Conservation (phyloP, 2,113 vertebrate genomes). For the Cervus canadensis region DNA sequence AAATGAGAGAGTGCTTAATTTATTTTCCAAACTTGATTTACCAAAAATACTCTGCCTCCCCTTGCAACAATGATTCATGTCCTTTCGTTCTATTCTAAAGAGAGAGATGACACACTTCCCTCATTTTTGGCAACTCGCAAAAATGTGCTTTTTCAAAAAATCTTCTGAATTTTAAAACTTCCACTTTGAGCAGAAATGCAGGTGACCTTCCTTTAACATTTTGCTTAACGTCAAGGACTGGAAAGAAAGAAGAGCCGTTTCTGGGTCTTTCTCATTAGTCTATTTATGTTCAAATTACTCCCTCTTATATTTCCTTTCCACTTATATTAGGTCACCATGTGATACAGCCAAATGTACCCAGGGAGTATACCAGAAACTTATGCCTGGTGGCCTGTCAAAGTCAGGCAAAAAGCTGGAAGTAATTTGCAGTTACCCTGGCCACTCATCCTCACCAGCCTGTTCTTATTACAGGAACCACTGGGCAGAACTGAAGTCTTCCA, state of each 20-base stretch:
- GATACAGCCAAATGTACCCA: neutral
- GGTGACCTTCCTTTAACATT: neutral
- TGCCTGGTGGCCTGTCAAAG: slow-evolving; percentile 15
- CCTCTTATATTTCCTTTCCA: slow-evolving; percentile 19
- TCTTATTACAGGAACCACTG: slow-evolving; percentile 48
- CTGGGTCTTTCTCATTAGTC: slow-evolving; percentile 13
- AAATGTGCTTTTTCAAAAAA: neutral
- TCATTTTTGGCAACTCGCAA: neutral
- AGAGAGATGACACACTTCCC: neutral
- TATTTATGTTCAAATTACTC: neutral
- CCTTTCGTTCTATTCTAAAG: neutral
- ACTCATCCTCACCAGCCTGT: slow-evolving; percentile 26
- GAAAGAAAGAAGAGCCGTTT: neutral
- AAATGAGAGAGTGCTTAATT: neutral
- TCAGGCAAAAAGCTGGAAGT: slow-evolving; percentile 54
- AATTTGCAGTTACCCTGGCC: slow-evolving; percentile 39
- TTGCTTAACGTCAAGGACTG: neutral
- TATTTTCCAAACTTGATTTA: neutral
- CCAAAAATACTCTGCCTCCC: neutral
- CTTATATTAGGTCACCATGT: neutral
- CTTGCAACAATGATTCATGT: neutral
- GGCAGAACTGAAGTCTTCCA: slow-evolving; percentile 32
- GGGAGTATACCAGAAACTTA: neutral
- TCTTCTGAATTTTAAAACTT: slow-evolving; percentile 2
- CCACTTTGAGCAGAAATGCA: neutral